Conservation (phyloP, 2,797 vertebrate species). For the Enteromius unitaeniatus region DNA sequence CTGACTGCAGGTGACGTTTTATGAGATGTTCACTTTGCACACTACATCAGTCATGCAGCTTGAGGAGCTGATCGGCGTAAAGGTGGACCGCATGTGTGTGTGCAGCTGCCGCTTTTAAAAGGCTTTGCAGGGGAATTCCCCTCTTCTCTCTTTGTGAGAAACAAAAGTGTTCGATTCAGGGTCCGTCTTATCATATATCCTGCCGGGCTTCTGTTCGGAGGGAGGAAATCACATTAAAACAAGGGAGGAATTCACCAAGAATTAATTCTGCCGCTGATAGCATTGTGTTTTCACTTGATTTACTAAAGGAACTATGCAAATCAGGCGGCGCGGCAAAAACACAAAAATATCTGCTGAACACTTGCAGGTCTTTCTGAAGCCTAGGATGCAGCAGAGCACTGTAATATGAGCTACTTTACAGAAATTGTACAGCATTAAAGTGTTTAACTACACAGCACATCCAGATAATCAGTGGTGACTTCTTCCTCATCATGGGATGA, state of each 20-base stretch:
- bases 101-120: slow-evolving; percentile 49
- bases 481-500: neutral
- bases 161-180: slow-evolving; percentile 24
- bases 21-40: slow-evolving; percentile 51
- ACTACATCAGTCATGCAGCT: slow-evolving; percentile 49
- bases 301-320: neutral
- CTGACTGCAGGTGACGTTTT: slow-evolving; percentile 53
- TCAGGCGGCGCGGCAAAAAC: neutral
- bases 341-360: too few relatives aligned
- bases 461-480: neutral
- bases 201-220: slow-evolving; percentile 7
- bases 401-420: neutral
- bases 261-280: neutral
- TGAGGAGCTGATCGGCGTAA: slow-evolving; percentile 32
- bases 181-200: slow-evolving; percentile 16
- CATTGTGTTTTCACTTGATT: slow-evolving; percentile 20
- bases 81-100: slow-evolving; percentile 30
- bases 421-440: neutral
- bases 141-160: slow-evolving; percentile 12
- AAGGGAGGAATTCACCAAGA: slow-evolving; percentile 6
- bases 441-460: neutral
- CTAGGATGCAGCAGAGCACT: neutral
- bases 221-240: slow-evolving; percentile 2
- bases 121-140: slow-evolving; percentile 33
- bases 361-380: neutral